Evolutionary conservation across 2,113 vertebrate genomes (phyloP).

Genomic region (Toxostoma redivivum): DNA sequence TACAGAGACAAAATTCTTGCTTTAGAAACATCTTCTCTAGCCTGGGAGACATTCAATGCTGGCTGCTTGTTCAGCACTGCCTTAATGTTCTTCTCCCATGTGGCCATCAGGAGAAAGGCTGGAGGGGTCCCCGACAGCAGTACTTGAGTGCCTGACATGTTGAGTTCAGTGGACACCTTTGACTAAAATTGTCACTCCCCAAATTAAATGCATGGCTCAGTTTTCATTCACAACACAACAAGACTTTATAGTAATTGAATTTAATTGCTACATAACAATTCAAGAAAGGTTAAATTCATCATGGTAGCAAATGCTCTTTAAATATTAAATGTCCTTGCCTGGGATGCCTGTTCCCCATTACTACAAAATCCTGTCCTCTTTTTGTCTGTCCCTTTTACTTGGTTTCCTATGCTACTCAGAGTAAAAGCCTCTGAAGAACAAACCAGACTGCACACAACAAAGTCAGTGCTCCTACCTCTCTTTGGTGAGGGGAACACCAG

Average conservation of each 20-base stretch:
- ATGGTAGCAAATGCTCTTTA: neutral
- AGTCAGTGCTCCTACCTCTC: slow-evolving; percentile 63
- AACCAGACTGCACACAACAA: neutral
- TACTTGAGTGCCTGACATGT: neutral
- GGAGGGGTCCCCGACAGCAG: neutral
- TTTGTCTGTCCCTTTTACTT: neutral
- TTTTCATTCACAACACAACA: neutral
- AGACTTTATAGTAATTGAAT: neutral
- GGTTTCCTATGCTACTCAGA: neutral
- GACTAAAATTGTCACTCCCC: neutral
- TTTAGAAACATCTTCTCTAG: neutral
- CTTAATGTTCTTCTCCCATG: neutral
- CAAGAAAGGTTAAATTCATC: neutral
- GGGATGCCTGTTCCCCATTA: neutral
- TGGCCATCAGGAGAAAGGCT: neutral
- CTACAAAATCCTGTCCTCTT: neutral
- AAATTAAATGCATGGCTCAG: neutral
- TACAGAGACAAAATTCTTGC: neutral
- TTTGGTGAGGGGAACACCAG: slow-evolving; percentile 55
- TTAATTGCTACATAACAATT: neutral
- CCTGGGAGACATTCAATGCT: neutral
- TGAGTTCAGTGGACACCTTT: neutral
- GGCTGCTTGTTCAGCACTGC: neutral
- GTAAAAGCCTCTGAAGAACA: neutral
- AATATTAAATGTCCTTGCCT: neutral